Base-by-base conservation (phyloP, 2,797 vertebrate genomes). In the Carcharodon carcharias region DNA sequence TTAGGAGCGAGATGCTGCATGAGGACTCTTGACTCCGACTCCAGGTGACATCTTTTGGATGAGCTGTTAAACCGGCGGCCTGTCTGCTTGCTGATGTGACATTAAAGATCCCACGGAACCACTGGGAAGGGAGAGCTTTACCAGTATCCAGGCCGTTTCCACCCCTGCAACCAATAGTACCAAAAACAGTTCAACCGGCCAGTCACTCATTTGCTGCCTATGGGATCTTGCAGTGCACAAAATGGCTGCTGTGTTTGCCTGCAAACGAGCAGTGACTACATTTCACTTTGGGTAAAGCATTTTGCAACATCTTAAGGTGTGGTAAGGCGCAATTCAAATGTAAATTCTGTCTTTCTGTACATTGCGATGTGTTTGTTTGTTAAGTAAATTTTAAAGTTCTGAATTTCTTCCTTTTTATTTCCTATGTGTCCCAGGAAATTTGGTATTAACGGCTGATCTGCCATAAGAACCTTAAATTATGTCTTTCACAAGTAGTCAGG, bases 371-470 rank as follows among this genome's bases (percentile, higher is more conserved):
- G 63, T 73, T 56, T 28, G 2, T 54, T 50, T 56, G 35, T n/a
- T 58, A 92, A 63, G 12, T 6, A 16, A 45, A 95, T 58, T 35
- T 56, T 95, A 56, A 16, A 73, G 16, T 73, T 45, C 67, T 45
- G 91, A 73, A 58, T 77, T 95, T 54, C 50, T n/a, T 56, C 9
- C 28, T 56, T 18, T 26, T 16, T 31, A 73, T 95, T 95, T 73
- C 45, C 31, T 8, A 95, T 18, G 56, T 54, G 31, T 95, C 67
- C 94, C 69, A 77, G 18, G 69, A 12, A 95, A 73, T 31, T 58
- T 95, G 31, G 31, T 58, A 95, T 77, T 77, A 77, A 95, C 95
- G 77, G 45, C 73, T 95, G 40, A 73, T 56, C 69, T 54, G 16
- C 65, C 67, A 56, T 56, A 31, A 95, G 40, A 94, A 23, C 16